Base-by-base conservation (phyloP, 23 tunicate species). In the Corella eumyota region DNA sequence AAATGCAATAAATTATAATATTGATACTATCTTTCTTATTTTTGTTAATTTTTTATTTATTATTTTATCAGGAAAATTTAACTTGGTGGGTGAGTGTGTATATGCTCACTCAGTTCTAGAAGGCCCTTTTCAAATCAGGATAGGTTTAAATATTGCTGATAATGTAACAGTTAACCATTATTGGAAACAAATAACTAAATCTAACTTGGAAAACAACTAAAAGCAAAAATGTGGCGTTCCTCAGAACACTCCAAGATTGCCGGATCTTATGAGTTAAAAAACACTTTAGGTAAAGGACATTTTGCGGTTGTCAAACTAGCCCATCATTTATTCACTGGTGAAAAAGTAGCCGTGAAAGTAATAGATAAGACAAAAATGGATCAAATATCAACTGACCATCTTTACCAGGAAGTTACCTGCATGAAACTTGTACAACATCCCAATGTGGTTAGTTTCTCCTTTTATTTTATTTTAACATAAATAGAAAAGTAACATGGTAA, bases 401-500 rank as follows among this genome's bases (percentile, higher is more conserved):
- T 92, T 11, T 71, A 92, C 54, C 84, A 92, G 52, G 98, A 92
- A 76, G 98, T 92, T 2, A 76, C 87, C 1, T 92, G 98, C 50
- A 92, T 92, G 98, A 92, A 92, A 50, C 74, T 83, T 50, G 86
- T 92, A 2, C 98, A 83, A 62, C 98, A 92, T 83, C 98, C 93
- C n/a, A 92, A 92, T 62, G 98, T 92, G 64, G 92, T 88, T 57
- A 61, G 88, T 37, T 25, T 15, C 13, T 13, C 15, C 13, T 44
- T 44, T 44, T 44, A 17, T 13, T 13, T 13, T 44, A 13, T 46
- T 6, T 21, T 64, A 19, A 48, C 63, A 64, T 13, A 17, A 20
- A 46, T 15, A 36, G 23, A 6, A 15, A 17, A 6, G 64, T 44
- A 13, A 13, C 13, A 13, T 44, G 13, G 17, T 13, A 44, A 44